phyloP scores from a whole-genome alignment of 1,140 invertebrate genomes.

The Dinothrombium tinctorium region DNA sequence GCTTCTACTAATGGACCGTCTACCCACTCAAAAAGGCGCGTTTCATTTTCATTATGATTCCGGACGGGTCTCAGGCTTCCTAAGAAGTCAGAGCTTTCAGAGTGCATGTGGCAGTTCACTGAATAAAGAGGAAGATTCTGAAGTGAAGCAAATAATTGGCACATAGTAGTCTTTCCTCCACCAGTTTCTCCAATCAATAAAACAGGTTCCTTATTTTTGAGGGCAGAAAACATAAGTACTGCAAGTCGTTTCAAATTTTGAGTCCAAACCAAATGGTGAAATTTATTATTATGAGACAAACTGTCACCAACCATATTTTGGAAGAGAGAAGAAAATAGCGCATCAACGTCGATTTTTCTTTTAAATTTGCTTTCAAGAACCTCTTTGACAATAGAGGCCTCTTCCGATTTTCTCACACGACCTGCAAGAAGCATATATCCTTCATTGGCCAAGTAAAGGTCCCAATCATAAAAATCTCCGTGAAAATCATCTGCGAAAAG shows the following conservation, averaged over 20 bases:
- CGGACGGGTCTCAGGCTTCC: conserved; percentile 78
- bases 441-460: conserved; percentile 88
- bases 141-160: conserved; percentile 54
- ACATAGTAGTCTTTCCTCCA: conserved; percentile 92
- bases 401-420: conserved; percentile 62
- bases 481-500: conserved; percentile 33
- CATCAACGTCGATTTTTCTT: conserved; percentile 38
- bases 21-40: conserved; percentile 80
- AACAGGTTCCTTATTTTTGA: conserved; percentile 78
- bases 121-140: conserved; percentile 38
- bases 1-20: conserved; percentile 82
- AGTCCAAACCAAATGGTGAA: conserved; percentile 78
- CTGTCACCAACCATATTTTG: conserved; percentile 8
- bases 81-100: conserved; percentile 89
- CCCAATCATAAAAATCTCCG: conserved; percentile 63
- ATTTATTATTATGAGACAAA: conserved; percentile 22
- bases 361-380: conserved; percentile 67
- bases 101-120: conserved; percentile 96
- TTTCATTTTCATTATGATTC: conserved; percentile 19
- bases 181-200: conserved; percentile 92
- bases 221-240: conserved; percentile 63
- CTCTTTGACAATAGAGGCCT: conserved; percentile 30
- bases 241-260: conserved; percentile 66
- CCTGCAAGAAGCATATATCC: conserved; percentile 84
- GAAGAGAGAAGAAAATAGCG: conserved; percentile 35